A percentile compares a stretch with the other conserved stretches of the same genome.
Evolutionary conservation across 2,113 vertebrate genomes (phyloP).

Genomic region (Saguinus midas): DNA sequence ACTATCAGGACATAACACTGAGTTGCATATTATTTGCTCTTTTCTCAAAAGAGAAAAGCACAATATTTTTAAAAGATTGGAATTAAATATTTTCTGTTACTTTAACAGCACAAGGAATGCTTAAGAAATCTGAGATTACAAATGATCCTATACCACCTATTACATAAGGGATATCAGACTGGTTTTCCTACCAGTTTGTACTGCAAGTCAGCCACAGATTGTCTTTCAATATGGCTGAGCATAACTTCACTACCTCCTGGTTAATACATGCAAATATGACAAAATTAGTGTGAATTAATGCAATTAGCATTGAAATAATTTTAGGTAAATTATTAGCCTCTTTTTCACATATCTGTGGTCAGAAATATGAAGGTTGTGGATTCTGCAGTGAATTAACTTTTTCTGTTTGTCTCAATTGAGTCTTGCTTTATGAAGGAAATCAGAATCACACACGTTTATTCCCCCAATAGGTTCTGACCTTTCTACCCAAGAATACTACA

Average conservation of each 20-base stretch:
- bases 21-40: neutral
- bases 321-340: neutral
- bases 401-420: neutral
- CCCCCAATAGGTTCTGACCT: neutral
- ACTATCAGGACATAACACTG: neutral
- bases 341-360: neutral
- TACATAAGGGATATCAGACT: neutral
- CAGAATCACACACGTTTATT: neutral
- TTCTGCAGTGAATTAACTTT: neutral
- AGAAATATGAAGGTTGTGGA: neutral
- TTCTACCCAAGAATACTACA: neutral
- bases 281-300: neutral
- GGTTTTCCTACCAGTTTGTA: fast-evolving
- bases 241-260: neutral
- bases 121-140: neutral
- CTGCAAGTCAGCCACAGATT: neutral
- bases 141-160: neutral
- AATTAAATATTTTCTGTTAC: neutral
- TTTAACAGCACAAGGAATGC: fast-evolving
- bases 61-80: neutral
- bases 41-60: neutral
- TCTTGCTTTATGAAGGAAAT: neutral
- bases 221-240: neutral
- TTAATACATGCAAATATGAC: neutral
- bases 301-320: neutral